Conservation (phyloP, 2,113 vertebrate species). For the Coryphaenoides rupestris region DNA sequence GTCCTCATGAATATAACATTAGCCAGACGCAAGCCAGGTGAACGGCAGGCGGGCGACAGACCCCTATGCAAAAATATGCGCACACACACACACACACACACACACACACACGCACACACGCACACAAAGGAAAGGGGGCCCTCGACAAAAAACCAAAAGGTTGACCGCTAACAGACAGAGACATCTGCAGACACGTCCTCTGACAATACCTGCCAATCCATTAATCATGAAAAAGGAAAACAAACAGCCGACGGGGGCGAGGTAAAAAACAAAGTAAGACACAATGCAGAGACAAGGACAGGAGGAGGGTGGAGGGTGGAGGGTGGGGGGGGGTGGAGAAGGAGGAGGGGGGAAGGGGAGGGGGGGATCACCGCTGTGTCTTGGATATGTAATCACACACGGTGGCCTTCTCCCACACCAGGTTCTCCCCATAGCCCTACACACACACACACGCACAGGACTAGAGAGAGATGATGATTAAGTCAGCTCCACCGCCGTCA, state of each 20-base stretch:
- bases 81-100: too few species aligned
- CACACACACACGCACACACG: conserved; percentile 22
- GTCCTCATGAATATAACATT: conserved; percentile 65
- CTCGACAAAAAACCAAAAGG: conserved; percentile 22
- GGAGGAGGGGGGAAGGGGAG: conserved; percentile 11
- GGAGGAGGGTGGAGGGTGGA: too few species aligned
- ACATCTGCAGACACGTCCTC: not conserved
- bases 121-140: not conserved
- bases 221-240: conserved; percentile 46
- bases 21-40: conserved; percentile 49
- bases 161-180: not conserved
- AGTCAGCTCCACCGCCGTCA: too few species aligned
- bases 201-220: conserved; percentile 19
- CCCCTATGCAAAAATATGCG: not conserved
- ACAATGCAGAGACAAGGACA: too few species aligned
- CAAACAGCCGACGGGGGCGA: conserved; percentile 23
- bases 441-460: conserved; percentile 13
- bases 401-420: not conserved
- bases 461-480: conserved; percentile 61
- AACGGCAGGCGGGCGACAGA: conserved; percentile 43
- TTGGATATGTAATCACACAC: conserved; percentile 40
- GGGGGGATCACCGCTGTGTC: conserved; percentile 22
- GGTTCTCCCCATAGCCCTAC: conserved; percentile 9
- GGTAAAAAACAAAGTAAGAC: not conserved
- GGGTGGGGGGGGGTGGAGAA: too few species aligned